Evolutionary conservation across 2,113 vertebrate species (phyloP).

Genomic region (Sarotherodon lohbergeri): DNA sequence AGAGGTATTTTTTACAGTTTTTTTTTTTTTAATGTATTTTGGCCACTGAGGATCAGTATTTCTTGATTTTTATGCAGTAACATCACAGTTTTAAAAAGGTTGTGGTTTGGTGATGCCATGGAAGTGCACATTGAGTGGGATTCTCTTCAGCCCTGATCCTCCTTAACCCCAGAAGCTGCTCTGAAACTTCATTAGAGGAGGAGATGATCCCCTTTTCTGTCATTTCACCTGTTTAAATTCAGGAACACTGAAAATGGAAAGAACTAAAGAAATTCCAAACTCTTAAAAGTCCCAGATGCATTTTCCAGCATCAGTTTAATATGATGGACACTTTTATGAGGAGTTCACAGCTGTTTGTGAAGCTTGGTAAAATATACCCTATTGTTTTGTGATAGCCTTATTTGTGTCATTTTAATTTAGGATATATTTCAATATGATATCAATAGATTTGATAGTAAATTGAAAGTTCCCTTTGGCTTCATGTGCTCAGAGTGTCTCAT

Average conservation of each 20-base stretch:
- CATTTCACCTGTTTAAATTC: not conserved
- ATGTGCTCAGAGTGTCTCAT: not conserved
- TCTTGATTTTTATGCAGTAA: no score
- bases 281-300: not conserved
- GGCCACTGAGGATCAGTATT: no score
- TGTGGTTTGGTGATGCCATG: not conserved
- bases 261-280: not conserved
- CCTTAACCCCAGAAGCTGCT: not conserved
- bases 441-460: not conserved
- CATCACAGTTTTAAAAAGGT: not conserved
- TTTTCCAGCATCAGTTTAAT: not conserved
- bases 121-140: not conserved
- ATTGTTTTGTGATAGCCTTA: not conserved
- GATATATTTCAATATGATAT: not conserved
- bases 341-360: not conserved
- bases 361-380: not conserved
- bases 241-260: not conserved
- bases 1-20: no score
- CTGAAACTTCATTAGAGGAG: not conserved
- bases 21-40: no score
- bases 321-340: not conserved
- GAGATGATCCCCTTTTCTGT: not conserved
- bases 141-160: not conserved
- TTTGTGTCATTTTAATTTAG: not conserved
- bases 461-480: not conserved